phyloP scores from a whole-genome alignment of 2,888 invertebrate species.

The Eurois occulta region DNA sequence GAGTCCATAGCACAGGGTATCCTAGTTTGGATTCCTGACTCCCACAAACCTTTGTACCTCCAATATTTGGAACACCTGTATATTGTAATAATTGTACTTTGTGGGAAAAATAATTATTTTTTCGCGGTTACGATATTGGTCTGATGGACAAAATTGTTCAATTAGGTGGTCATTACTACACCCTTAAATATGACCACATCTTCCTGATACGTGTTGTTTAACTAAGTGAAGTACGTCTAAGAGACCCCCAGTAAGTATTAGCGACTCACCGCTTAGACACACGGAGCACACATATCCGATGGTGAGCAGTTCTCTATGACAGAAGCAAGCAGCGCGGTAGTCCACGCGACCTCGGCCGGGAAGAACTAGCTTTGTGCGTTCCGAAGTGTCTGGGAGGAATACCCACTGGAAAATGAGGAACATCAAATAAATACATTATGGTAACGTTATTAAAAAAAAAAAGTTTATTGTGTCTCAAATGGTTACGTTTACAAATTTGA shows the following conservation, averaged over 20 bases:
- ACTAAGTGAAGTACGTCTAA: neutral
- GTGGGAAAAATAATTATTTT: no score
- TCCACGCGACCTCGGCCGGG: conserved; percentile 98
- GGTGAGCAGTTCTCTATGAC: conserved; percentile 98
- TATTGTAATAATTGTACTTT: no score
- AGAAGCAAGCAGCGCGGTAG: conserved; percentile 99
- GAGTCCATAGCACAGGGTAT: no score
- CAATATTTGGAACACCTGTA: no score
- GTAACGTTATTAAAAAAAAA: no score
- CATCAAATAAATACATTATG: neutral
- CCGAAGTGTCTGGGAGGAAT: conserved; percentile 96
- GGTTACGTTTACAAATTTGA: no score
- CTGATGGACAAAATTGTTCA: neutral
- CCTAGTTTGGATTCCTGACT: no score
- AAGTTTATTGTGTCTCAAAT: no score
- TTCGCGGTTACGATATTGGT: neutral
- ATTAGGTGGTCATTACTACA: neutral
- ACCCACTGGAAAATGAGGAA: conserved; percentile 93
- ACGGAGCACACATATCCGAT: conserved; percentile 99
- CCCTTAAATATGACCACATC: neutral
- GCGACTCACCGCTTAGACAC: conserved; percentile 96
- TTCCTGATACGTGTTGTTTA: neutral
- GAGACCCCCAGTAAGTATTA: neutral
- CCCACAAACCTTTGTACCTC: no score
- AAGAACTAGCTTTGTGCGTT: conserved; percentile 95